phyloP scores from a whole-genome alignment of 2,888 invertebrate genomes.

The Lysandra coridon region DNA sequence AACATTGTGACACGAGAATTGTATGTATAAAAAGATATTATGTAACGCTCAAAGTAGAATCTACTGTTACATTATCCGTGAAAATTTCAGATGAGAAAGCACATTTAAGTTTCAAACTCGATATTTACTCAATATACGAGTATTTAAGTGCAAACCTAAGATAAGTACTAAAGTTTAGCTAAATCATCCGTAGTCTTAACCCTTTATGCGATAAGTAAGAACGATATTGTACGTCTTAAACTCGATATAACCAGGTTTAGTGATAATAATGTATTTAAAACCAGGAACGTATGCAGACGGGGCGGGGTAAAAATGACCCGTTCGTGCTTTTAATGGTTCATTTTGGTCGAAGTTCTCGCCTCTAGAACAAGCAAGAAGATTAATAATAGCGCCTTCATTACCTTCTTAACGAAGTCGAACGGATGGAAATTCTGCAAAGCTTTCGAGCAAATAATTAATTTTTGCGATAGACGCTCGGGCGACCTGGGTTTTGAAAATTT shows the following conservation, averaged over 20 bases:
- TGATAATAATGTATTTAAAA: constrained; percentile 21
- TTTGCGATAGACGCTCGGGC: constrained; percentile 50
- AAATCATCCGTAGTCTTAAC: background rate
- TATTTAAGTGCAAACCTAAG: background rate
- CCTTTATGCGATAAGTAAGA: background rate
- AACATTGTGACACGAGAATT: no score
- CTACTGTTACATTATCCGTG: background rate
- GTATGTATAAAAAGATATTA: no score
- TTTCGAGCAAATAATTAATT: constrained; percentile 61
- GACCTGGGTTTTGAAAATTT: background rate
- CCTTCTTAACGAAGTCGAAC: constrained; percentile 71
- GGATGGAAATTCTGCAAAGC: constrained; percentile 65
- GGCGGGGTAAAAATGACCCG: constrained; percentile 44
- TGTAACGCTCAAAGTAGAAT: no score
- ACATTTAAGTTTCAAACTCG: background rate
- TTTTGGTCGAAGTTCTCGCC: constrained; percentile 46
- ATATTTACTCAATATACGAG: background rate
- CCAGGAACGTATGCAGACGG: constrained; percentile 34
- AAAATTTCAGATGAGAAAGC: background rate
- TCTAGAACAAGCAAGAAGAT: constrained; percentile 45
- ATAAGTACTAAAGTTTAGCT: background rate
- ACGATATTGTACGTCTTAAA: constrained; percentile 2
- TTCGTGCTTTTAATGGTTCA: constrained; percentile 44
- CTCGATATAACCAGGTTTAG: background rate
- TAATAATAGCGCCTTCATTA: constrained; percentile 68